Evolutionary conservation across 2,113 vertebrate species (phyloP), one percentile per base, ranked within the genome.

Genomic region (Leuciscus idus): DNA sequence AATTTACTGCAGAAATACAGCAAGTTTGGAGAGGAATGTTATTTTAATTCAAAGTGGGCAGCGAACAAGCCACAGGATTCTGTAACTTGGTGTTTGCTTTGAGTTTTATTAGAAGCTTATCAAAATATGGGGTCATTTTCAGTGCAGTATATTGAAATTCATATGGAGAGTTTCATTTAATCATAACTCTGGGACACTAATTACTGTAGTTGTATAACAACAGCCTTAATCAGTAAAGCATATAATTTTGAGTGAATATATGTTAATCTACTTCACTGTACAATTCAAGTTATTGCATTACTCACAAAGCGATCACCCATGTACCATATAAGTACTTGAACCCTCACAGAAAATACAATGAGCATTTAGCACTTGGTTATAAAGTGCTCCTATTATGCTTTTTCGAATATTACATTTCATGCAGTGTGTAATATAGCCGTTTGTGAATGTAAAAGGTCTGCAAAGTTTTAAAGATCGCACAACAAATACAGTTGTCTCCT

Each of bases 1-100:
- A 52, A 77, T 87, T 59, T 73, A 73, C 81, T 57, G 59, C 68
- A 81, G 55, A 77, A 84, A 84, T 23, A 30, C 39, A 57, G 55
- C 64, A 57, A 23, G 55, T 21, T 57, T 84, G 15, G 3, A 36
- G 83, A 75, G 68, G 57, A 64, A 15, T 50, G 48, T 78, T 5
- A 62, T 50, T 80, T 78, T 61, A 28, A 66, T 70, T 78, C 19
- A 30, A 28, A 78, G 26, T 15, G 59, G 57, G 70, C 68, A 79
- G 33, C 17, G 17, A 57, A 57, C 55, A 57, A 57, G 17, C 6
- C 55, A 57, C 55, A 57, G 8, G 12, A 55, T 73, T 73, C 39
- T 57, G 46, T 13, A 85, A 73, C 33, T 28, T 4, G 36, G 36
- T 59, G 2, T 73, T 86, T 70, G 23, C 13, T 66, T 77, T 33